Base-by-base conservation (phyloP, 1,140 invertebrate species). In the Leptoteleia sp. region DNA sequence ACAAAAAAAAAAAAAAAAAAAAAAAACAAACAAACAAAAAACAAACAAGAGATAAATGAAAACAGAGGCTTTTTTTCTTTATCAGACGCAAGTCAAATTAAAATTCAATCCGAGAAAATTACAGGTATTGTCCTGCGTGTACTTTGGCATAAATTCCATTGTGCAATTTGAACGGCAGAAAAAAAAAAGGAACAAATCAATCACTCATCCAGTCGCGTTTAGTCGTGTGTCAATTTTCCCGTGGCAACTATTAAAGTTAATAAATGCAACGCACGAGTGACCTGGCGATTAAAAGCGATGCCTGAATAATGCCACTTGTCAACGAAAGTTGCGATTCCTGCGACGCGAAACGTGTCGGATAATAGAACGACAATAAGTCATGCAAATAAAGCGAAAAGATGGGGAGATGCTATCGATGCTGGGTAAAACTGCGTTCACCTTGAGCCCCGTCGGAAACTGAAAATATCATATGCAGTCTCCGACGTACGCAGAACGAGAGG, bases 401-500 rank as follows among this genome's bases (percentile, higher is more conserved):
- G 29, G 62, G 47, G 31, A 50, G 54, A 76, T 67, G 54, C 43
- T 68, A 76, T 76, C 54, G 62, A 45, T 62, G 54, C 52, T 43
- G 55, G 33, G 62, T 22, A 62, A 76, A 76, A 62, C 50, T 76
- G 13, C 11, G 71, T 33, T 76, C 62, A 55, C 71, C 71, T 76
- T 76, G 61, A 67, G 71, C 54, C 61, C 67, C 61, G 40, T 68
- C 54, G 55, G 38, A 68, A 76, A 76, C 72, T 70, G 72, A 76
- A 79, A 72, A 76, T 81, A 78, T 72, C 64, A 57, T 75, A 76
- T 62, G 45, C 62, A 62, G 50, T 64, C 48, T 40, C 37, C 52
- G 52, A 50, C 50, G 43, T 73, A 72, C 70, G 80, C 68, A 77
- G 76, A 72, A 72, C 76, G 76, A 78, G 76, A 78, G 76, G 76